A percentile compares a stretch with the other conserved stretches of the same genome.
Evolutionary conservation across 2,797 vertebrate species (phyloP).

Genomic region (Mormyrus hasselquistii): DNA sequence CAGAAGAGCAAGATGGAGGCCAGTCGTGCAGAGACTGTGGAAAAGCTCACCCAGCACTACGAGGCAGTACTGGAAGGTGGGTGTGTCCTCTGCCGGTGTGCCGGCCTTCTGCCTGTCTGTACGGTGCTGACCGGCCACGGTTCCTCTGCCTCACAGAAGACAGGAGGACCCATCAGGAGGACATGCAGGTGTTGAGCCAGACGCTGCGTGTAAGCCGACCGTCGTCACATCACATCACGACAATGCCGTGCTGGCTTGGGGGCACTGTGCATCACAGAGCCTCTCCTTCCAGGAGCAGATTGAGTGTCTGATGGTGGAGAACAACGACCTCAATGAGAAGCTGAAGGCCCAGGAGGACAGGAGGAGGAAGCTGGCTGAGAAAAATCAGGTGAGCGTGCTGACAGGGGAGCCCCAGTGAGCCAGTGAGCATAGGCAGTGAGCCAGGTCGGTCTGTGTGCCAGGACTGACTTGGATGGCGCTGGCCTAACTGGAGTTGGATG

Average conservation of each 20-base stretch:
- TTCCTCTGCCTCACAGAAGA: conserved; percentile 63
- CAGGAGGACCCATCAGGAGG: conserved; percentile 64
- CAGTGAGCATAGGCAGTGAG: not conserved
- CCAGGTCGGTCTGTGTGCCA: not conserved
- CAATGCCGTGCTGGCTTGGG: not conserved
- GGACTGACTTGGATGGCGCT: too few relatives aligned
- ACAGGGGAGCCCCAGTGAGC: not conserved
- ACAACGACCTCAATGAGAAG: conserved; percentile 70
- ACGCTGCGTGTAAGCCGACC: conserved; percentile 62
- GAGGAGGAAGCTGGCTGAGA: conserved; percentile 65
- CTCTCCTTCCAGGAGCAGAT: conserved; percentile 68
- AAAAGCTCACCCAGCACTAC: conserved; percentile 66
- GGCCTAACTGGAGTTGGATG: not conserved
- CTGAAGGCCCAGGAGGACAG: conserved; percentile 71
- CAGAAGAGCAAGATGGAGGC: conserved; percentile 71
- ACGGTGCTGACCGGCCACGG: not conserved
- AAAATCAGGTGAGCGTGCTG: conserved; percentile 58
- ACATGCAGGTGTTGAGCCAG: conserved; percentile 68
- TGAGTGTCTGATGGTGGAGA: conserved; percentile 67
- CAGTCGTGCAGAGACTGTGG: conserved; percentile 66
- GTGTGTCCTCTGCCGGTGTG: conserved; percentile 28
- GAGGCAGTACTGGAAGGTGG: conserved; percentile 72
- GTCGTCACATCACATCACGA: not conserved
- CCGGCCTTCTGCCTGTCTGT: not conserved
- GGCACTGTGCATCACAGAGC: not conserved